Evolutionary conservation across 2,797 vertebrate genomes (phyloP).

Genomic region (Enoplosus armatus): DNA sequence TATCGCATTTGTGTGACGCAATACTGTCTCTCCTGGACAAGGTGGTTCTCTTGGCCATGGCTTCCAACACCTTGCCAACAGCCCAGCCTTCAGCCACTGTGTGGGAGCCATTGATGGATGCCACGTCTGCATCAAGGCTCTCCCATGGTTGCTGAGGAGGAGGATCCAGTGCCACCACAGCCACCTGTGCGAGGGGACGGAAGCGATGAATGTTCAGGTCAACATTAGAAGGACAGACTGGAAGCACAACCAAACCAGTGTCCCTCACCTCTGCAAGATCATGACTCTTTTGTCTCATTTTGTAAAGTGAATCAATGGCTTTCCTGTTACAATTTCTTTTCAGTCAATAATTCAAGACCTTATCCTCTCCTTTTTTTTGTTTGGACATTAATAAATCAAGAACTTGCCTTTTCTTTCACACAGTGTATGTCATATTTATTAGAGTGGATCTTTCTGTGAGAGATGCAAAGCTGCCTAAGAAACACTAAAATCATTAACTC

Average conservation of each 20-base stretch:
- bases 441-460: not conserved
- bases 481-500: not conserved
- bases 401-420: not conserved
- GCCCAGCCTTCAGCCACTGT: not conserved
- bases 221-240: not conserved
- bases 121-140: not conserved
- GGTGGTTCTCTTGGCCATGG: not conserved
- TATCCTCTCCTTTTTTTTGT: too few species aligned
- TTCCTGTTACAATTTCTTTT: too few species aligned
- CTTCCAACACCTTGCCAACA: not conserved
- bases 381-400: too few species aligned
- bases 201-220: not conserved
- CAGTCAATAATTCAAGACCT: too few species aligned
- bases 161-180: not conserved
- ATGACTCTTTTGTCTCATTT: not conserved
- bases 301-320: not conserved
- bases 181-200: not conserved
- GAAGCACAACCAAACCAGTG: not conserved
- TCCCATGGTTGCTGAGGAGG: not conserved
- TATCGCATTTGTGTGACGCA: not conserved
- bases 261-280: not conserved
- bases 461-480: not conserved
- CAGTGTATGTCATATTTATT: not conserved
- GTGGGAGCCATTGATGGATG: slow-evolving; percentile 4
- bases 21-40: not conserved